Conservation (phyloP, 1,140 invertebrate genomes). For the Megathymus violae region DNA sequence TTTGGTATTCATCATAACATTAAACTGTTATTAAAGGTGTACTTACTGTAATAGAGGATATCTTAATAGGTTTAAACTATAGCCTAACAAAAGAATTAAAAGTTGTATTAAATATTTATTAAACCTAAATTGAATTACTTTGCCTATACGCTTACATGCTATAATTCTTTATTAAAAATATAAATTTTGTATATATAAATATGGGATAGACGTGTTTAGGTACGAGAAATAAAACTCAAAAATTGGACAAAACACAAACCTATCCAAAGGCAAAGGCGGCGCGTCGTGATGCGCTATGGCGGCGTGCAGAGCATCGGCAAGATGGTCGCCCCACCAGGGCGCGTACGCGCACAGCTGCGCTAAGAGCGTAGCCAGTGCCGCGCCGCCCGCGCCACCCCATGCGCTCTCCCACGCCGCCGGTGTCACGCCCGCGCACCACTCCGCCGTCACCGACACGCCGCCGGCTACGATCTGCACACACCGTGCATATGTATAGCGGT, state of each 20-base stretch:
- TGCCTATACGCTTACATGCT: too few species aligned
- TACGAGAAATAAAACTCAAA: too few species aligned
- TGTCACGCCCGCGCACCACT: slow-evolving; percentile 59
- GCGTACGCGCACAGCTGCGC: slow-evolving; percentile 91
- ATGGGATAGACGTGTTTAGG: too few species aligned
- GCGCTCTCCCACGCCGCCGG: slow-evolving; percentile 73
- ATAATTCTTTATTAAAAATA: too few species aligned
- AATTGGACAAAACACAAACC: too few species aligned
- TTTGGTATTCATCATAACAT: slow-evolving; percentile 26
- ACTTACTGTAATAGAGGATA: too few species aligned
- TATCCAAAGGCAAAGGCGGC: slow-evolving; percentile 92
- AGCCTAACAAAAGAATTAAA: too few species aligned
- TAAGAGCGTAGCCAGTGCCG: slow-evolving; percentile 88
- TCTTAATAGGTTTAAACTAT: too few species aligned
- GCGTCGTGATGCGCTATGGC: slow-evolving; percentile 92
- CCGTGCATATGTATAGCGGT: not conserved
- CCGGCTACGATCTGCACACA: slow-evolving; percentile 1
- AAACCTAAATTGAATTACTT: too few species aligned
- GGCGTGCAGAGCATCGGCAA: slow-evolving; percentile 91
- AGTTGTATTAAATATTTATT: too few species aligned
- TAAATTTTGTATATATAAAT: too few species aligned
- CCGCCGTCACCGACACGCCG: slow-evolving; percentile 48
- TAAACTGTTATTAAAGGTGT: too few species aligned
- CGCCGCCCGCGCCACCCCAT: slow-evolving; percentile 86
- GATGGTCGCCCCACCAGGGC: slow-evolving; percentile 94